Percentiles rank a stretch among this genome's conserved stretches.
These are phyloP conservation scores for Geotrupes spiniger DNA, from an alignment of 2,888 invertebrate genomes.

Conservation along the genomic window DNA sequence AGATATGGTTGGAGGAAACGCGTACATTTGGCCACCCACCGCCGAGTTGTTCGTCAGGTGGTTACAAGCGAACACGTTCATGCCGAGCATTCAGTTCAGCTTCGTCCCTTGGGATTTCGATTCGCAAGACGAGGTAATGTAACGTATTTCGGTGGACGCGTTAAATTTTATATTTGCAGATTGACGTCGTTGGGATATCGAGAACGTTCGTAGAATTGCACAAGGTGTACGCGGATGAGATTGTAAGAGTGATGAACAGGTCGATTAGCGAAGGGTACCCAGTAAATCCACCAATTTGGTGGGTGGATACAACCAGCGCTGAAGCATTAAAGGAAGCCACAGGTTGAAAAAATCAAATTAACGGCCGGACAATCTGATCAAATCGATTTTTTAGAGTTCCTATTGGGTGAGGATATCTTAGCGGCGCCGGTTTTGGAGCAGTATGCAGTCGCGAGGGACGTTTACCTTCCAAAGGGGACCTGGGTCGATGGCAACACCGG, in stretches of 20 bases:
- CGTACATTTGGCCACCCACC: slow-evolving; percentile 54
- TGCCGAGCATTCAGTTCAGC: slow-evolving; percentile 79
- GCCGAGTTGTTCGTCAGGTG: slow-evolving; percentile 73
- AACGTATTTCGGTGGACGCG: no score
- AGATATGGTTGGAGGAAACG: slow-evolving; percentile 76
- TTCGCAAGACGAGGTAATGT: neutral
- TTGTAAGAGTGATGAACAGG: slow-evolving; percentile 61
- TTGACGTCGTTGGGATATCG: slow-evolving; percentile 62
- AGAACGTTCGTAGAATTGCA: slow-evolving; percentile 65
- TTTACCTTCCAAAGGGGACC: slow-evolving; percentile 72
- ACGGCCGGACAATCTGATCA: neutral
- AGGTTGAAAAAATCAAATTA: slow-evolving; percentile 5
- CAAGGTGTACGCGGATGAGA: slow-evolving; percentile 58
- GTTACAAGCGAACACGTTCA: slow-evolving; percentile 73
- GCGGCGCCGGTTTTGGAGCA: slow-evolving; percentile 74
- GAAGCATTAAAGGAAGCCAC: slow-evolving; percentile 20
- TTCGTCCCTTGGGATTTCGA: slow-evolving; percentile 72
- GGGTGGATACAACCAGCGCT: slow-evolving; percentile 51
- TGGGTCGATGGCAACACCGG: slow-evolving; percentile 62
- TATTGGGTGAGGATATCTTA: slow-evolving; percentile 73
- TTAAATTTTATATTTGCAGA: slow-evolving; percentile 23
- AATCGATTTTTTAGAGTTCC: slow-evolving; percentile 60
- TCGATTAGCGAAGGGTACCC: slow-evolving; percentile 64
- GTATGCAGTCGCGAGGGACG: slow-evolving; percentile 60
- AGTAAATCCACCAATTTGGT: slow-evolving; percentile 82